Conservation (phyloP, 2,113 vertebrate genomes). For the Micromys minutus region DNA sequence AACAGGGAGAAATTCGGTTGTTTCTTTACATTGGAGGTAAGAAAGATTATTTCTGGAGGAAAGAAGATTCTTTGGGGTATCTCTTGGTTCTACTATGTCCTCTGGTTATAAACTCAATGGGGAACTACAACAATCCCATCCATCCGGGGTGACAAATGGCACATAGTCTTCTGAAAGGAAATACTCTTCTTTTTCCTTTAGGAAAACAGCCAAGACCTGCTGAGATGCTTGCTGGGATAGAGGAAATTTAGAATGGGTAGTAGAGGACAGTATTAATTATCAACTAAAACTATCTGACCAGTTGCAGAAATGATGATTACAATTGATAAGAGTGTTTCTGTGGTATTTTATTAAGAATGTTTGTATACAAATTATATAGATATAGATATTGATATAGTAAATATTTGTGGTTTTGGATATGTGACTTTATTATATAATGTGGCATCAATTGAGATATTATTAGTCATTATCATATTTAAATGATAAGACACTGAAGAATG, state of each 20-base stretch:
- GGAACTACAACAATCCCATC: not conserved
- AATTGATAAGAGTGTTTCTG: not conserved
- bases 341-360: not conserved
- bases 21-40: not conserved
- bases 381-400: no score
- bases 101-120: not conserved
- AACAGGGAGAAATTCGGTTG: not conserved
- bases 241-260: not conserved
- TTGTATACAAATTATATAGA: not conserved
- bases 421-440: not conserved
- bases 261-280: not conserved
- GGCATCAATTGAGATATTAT: not conserved
- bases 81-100: not conserved
- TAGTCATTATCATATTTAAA: not conserved
- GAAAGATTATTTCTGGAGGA: not conserved
- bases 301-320: not conserved
- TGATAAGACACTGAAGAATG: not conserved
- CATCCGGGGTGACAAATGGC: not conserved
- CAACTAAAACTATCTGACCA: not conserved
- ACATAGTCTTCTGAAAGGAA: not conserved
- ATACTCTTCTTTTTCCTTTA: no score
- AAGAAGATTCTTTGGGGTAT: not conserved
- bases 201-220: not conserved
- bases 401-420: not conserved
- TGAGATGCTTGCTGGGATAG: not conserved